phyloP scores from a whole-genome alignment of 2,797 vertebrate genomes.

The Epinephelus malabaricus region DNA sequence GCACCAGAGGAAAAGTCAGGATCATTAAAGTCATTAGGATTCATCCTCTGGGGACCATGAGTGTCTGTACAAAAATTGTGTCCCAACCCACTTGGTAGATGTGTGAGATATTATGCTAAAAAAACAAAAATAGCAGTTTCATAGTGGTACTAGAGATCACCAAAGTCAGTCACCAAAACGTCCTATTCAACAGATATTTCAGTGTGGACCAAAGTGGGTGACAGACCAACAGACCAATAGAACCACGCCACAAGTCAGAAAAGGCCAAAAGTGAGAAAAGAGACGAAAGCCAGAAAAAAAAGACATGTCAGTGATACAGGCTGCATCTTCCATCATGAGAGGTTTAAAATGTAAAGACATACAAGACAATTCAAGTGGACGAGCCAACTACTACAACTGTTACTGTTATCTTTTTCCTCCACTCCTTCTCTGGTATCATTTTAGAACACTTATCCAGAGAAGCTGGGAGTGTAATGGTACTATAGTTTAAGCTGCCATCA shows the following conservation, averaged over 20 bases:
- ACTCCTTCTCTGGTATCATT: constrained; percentile 45
- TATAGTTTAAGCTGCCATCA: constrained; percentile 83
- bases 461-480: constrained; percentile 72
- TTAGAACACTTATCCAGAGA: constrained; percentile 60
- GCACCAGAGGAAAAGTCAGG: too few species aligned
- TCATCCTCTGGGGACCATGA: too few species aligned
- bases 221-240: background rate
- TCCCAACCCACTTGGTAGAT: too few species aligned
- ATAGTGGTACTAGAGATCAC: too few species aligned
- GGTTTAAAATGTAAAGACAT: constrained; percentile 20
- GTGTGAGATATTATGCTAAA: too few species aligned
- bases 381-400: constrained; percentile 34
- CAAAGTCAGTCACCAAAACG: too few species aligned
- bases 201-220: background rate
- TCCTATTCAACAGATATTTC: background rate
- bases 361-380: constrained; percentile 38
- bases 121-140: too few species aligned
- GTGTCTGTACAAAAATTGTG: too few species aligned
- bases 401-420: constrained; percentile 31
- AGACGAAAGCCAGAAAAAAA: constrained; percentile 13
- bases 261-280: constrained; percentile 20
- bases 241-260: background rate
- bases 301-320: background rate
- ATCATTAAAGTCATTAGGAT: too few species aligned
- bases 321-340: background rate